phyloP scores from a whole-genome alignment of 2,113 vertebrate species.

The Peucedramus taeniatus region DNA sequence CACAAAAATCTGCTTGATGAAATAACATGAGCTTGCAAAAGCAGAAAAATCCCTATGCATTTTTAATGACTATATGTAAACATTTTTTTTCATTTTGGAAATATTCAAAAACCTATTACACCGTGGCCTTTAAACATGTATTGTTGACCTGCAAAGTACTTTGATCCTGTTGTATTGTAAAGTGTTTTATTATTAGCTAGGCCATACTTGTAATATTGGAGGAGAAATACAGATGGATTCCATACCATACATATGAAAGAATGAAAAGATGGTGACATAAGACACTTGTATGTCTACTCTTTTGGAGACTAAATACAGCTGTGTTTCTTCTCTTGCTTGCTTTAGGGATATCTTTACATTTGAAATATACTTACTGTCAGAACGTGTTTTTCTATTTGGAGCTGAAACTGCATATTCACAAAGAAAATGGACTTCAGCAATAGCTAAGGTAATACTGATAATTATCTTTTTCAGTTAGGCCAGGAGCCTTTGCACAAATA shows the following conservation, averaged over 20 bases:
- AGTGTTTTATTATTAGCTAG: background rate
- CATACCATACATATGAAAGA: background rate
- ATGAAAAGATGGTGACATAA: background rate
- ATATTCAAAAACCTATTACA: background rate
- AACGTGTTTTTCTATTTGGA: constrained; percentile 85
- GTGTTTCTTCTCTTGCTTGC: constrained; percentile 23
- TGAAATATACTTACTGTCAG: constrained; percentile 89
- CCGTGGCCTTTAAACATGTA: background rate
- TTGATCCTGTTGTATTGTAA: background rate
- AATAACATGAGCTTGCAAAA: background rate
- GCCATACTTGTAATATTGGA: background rate
- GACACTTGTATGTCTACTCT: background rate
- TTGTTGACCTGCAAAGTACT: background rate
- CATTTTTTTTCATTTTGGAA: background rate
- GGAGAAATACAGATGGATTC: background rate
- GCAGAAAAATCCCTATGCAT: background rate
- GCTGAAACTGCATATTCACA: constrained; percentile 83
- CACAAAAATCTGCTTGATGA: background rate
- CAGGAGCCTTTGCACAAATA: background rate
- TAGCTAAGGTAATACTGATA: constrained; percentile 84
- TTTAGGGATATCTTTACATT: constrained; percentile 88
- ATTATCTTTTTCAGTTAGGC: constrained; percentile 27
- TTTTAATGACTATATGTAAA: background rate
- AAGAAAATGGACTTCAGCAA: constrained; percentile 87
- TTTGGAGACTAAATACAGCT: background rate